These are phyloP conservation scores for Cataglyphis albicans DNA, from an alignment of 2,888 invertebrate genomes.

Conservation along the genomic window DNA sequence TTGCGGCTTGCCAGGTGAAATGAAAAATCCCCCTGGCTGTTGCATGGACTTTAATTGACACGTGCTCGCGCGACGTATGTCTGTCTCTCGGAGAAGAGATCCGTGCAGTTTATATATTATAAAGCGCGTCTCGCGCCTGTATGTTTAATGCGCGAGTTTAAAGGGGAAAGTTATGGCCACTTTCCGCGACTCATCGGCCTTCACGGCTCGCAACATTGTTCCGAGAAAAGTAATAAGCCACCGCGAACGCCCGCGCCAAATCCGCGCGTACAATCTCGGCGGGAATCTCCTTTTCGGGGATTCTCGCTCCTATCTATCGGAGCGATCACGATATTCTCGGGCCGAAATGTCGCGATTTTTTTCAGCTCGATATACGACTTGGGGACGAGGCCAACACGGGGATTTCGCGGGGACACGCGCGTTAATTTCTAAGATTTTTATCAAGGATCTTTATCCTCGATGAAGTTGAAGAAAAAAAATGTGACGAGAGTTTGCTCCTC, in stretches of 20 bases:
- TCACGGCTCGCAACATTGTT: conserved; percentile 57
- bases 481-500: no score
- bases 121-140: conserved; percentile 8
- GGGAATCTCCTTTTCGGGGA: background rate
- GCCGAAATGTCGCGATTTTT: background rate
- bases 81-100: conserved; percentile 16
- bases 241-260: conserved; percentile 15
- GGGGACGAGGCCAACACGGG: background rate
- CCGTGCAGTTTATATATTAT: background rate
- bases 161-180: conserved; percentile 70
- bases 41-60: conserved; percentile 60
- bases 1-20: conserved; percentile 30
- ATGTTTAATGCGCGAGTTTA: conserved; percentile 38
- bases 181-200: conserved; percentile 69
- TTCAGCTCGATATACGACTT: background rate
- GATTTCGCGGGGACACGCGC: background rate
- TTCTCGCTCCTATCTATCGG: conserved; percentile 8
- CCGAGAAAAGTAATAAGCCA: conserved; percentile 70
- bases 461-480: background rate
- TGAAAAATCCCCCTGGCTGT: conserved; percentile 32
- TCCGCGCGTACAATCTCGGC: conserved; percentile 51
- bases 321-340: background rate
- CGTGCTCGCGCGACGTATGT: conserved; percentile 32
- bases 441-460: background rate
- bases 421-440: background rate